Percentiles rank a stretch among this genome's conserved stretches.
Evolutionary conservation across 2,113 vertebrate genomes (phyloP).

Genomic region (Balaenoptera acutorostrata): DNA sequence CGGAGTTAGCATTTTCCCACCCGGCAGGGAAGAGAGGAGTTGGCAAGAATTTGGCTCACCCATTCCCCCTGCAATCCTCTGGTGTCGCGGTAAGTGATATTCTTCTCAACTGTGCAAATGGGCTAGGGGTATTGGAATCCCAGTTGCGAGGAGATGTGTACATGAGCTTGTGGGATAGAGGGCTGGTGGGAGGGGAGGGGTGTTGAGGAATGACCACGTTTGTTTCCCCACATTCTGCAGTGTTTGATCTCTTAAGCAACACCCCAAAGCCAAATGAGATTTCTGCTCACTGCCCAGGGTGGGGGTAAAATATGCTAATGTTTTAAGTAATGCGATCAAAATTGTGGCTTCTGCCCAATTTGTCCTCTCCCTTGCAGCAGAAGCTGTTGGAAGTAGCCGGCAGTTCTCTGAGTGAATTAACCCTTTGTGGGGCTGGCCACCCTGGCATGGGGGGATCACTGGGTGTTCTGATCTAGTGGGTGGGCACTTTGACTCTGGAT

Average conservation of each 20-base stretch:
- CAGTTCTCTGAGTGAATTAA: constrained; percentile 45
- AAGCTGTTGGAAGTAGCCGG: constrained; percentile 35
- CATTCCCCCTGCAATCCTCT: background rate
- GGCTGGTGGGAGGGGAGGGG: background rate
- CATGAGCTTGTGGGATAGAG: background rate
- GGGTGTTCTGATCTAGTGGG: background rate
- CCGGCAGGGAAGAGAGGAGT: constrained; percentile 18
- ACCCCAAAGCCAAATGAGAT: constrained; percentile 39
- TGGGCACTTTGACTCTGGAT: background rate
- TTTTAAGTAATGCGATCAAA: background rate
- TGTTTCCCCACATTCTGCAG: constrained; percentile 41
- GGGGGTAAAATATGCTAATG: background rate
- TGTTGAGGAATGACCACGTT: background rate
- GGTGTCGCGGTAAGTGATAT: constrained; percentile 38
- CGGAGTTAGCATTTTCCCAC: constrained; percentile 44
- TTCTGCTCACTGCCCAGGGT: constrained; percentile 15
- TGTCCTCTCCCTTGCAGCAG: constrained; percentile 18
- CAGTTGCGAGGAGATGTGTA: background rate
- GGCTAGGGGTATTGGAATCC: background rate
- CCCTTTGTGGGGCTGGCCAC: background rate
- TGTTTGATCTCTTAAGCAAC: background rate
- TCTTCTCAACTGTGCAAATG: background rate
- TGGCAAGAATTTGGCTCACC: constrained; percentile 27
- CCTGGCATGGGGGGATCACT: background rate
- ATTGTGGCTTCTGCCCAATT: background rate